Base-by-base conservation (phyloP, 2,113 vertebrate species). In the Colinus virginianus region DNA sequence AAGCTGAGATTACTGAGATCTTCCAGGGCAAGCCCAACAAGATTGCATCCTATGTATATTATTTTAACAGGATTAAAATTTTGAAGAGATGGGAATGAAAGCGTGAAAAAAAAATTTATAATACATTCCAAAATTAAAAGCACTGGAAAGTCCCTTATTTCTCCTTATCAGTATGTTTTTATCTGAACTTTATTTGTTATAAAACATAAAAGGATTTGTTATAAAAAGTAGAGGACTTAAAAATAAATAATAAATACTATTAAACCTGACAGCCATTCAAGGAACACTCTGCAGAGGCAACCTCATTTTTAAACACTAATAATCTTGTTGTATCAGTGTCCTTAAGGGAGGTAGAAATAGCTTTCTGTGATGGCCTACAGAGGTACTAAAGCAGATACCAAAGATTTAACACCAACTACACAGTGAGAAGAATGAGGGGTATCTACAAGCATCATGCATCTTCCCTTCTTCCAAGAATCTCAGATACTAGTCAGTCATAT, bases 151-250 rank as follows among this genome's bases (percentile, higher is more conserved):
- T 43, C 15, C 69, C 63, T 79, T 36, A 12, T 49, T 79, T n/a
- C 48, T 40, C 21, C 6, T 22, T 66, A 72, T 38, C 55, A 32
- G 6, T 80, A 25, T 11, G 22, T 34, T 28, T 42, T 7, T 6
- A 70, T n/a, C 22, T 64, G 72, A 86, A 67, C 8, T n/a, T 72
- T 21, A 51, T 16, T 59, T 45, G 11, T 18, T 67, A 63, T 20
- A 83, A 45, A 71, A 85, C 25, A 9, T 40, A 74, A 87, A 90
- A 90, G n/a, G n/a, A 51, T 16, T 59, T 45, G 11, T 18, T 67
- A 63, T 20, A 83, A 45, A 71, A 85, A 90, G 87, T 9, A 72
- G 3, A 28, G 8, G 13, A 74, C 22, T 58, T 32, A 49, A 19
- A 26, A 75, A 67, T 64, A 62, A 21, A 32, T 9, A 10, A 40